Evolutionary conservation across 2,113 vertebrate species (phyloP), one percentile per base, ranked within the genome.

Genomic region (Dolichallabes microphthalmus): DNA sequence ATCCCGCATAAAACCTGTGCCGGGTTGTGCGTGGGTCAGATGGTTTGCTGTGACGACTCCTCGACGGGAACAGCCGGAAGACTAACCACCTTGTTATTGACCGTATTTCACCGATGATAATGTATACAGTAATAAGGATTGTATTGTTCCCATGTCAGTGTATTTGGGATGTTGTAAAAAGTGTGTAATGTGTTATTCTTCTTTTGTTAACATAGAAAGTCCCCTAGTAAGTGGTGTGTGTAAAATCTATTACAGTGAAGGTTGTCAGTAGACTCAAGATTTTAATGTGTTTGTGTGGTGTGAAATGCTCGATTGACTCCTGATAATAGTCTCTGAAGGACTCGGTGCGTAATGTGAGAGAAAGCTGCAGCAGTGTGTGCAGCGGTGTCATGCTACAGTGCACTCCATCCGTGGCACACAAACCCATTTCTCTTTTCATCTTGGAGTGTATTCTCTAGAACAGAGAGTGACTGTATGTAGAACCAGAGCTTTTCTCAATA

Each of bases 211-310:
- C 27, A 55, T 52, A 53, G 27, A 69, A 69, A 27, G 64, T 79
- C 50, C 45, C 52, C 19, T 64, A 55, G 80, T 69, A 82, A 82
- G 53, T 82, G 35, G 39, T 73, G 55, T 83, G 69, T 83, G 82
- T 27, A 50, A 63, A 82, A 82, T 57, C 80, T 69, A 69, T 69
- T 30, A 82, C 17, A 9, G 52, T 53, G 45, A 25, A 82, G 53
- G 52, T 77, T 60, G 76, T 19, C 53, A 79, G 27, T 39, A 35
- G 55, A 25, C 19, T 79, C 73, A 53, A 60, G 11, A 30, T 79
- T 58, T 79, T 58, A 69, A 57, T 68, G 80, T 82, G 81, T 82
- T 69, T 82, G 81, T 58, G 81, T 82, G 66, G 57, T 75, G 82
- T 61, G 55, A 61, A 83, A 83, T 63, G 71, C 69, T 39, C 73